These are phyloP conservation scores for Syngnathus scovelli DNA, from an alignment of 2,113 vertebrate species.

Conservation along the genomic window DNA sequence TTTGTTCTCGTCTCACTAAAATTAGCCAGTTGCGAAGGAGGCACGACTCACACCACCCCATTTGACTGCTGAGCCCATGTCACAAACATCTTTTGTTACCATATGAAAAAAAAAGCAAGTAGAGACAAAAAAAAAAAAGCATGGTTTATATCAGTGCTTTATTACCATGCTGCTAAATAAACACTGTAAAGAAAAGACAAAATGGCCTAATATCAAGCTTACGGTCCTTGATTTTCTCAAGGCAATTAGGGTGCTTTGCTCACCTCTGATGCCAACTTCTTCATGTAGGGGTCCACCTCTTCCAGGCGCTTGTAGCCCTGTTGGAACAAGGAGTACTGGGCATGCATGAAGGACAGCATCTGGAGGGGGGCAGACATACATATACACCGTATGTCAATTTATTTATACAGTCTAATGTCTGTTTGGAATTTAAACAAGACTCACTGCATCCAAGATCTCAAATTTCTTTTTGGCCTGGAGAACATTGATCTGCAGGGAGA, in stretches of 20 bases:
- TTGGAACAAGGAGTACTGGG: slow-evolving; percentile 93
- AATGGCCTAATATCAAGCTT: neutral
- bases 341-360: slow-evolving; percentile 98
- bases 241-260: slow-evolving; percentile 29
- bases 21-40: neutral
- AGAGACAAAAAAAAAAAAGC: neutral
- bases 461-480: slow-evolving; percentile 99
- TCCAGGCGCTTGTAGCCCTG: slow-evolving; percentile 91
- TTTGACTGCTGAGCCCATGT: too few species aligned
- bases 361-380: slow-evolving; percentile 44
- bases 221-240: neutral
- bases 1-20: neutral
- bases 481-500: slow-evolving; percentile 83
- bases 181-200: too few species aligned
- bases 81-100: too few species aligned
- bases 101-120: neutral
- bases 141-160: too few species aligned
- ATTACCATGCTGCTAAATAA: too few species aligned
- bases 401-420: neutral
- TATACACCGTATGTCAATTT: neutral
- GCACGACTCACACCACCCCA: neutral
- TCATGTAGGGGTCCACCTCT: slow-evolving; percentile 93
- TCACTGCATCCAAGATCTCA: slow-evolving; percentile 93
- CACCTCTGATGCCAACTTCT: slow-evolving; percentile 91
- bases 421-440: slow-evolving; percentile 27